Conservation (phyloP, 2,888 invertebrate species). For the Amiota minor region DNA sequence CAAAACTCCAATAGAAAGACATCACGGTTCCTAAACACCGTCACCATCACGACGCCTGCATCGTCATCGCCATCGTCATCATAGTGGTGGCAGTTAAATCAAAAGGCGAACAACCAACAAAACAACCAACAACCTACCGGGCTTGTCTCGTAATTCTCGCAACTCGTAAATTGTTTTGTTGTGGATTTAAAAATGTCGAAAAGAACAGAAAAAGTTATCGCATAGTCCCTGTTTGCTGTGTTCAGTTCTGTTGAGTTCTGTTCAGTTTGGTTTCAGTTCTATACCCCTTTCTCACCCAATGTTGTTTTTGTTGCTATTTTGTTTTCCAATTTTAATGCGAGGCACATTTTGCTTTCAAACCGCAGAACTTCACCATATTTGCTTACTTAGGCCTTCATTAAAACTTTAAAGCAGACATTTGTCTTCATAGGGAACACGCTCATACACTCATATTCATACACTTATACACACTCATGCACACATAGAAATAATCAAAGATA, state of each 20-base stretch:
- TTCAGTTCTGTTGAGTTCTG: too few species aligned
- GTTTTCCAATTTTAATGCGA: not conserved
- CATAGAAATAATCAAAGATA: not conserved
- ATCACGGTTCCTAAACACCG: too few species aligned
- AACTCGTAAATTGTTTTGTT: conserved; percentile 38
- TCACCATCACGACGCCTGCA: not conserved
- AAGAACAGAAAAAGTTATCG: conserved; percentile 15
- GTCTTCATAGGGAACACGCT: conserved; percentile 37
- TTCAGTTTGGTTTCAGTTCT: too few species aligned
- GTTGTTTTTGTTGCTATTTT: not conserved
- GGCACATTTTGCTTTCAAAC: conserved; percentile 25
- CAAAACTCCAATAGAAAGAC: conserved; percentile 10
- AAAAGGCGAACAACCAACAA: too few species aligned
- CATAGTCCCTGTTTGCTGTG: conserved; percentile 38
- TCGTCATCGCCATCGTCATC: conserved; percentile 1
- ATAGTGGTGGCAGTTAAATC: too few species aligned
- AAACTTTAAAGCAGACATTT: conserved; percentile 45
- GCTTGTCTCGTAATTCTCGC: too few species aligned
- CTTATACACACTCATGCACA: not conserved
- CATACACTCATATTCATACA: not conserved
- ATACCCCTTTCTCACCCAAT: too few species aligned
- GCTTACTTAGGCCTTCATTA: conserved; percentile 52
- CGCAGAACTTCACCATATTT: conserved; percentile 46
- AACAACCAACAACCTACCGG: too few species aligned
- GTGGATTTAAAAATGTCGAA: conserved; percentile 26